Evolutionary conservation across 2,113 vertebrate species (phyloP).

Genomic region (Hippocampus mohnikei): DNA sequence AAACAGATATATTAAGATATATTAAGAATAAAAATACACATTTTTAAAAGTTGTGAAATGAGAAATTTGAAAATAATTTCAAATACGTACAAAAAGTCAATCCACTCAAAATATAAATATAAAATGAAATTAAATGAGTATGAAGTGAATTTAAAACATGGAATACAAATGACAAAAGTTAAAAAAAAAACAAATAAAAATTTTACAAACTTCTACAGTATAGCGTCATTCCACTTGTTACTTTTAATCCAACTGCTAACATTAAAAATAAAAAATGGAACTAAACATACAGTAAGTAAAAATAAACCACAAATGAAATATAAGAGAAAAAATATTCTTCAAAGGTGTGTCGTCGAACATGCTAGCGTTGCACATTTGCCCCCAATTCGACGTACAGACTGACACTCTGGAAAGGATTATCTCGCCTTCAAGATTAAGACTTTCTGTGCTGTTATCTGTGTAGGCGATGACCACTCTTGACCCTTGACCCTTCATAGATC

Average conservation of each 20-base stretch:
- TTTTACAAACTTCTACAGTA: too few species aligned
- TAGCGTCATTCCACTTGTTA: neutral
- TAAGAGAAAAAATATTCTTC: too few species aligned
- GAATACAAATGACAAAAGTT: too few species aligned
- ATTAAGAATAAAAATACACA: neutral
- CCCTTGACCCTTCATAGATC: slow-evolving; percentile 14
- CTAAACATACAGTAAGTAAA: too few species aligned
- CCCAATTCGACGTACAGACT: slow-evolving; percentile 20
- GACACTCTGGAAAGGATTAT: slow-evolving; percentile 24
- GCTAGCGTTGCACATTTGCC: slow-evolving; percentile 5
- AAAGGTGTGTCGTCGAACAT: neutral
- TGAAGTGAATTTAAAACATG: too few species aligned
- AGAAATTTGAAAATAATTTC: too few species aligned
- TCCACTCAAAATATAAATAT: too few species aligned
- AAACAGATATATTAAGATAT: neutral
- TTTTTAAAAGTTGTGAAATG: neutral
- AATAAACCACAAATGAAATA: too few species aligned
- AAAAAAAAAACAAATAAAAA: too few species aligned
- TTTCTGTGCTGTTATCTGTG: neutral
- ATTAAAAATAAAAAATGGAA: too few species aligned
- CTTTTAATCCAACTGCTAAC: neutral
- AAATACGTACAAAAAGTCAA: too few species aligned
- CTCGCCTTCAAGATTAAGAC: slow-evolving; percentile 22
- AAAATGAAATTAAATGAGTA: too few species aligned
- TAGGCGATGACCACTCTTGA: neutral